Percentiles rank a stretch among this genome's conserved stretches.
Evolutionary conservation across 2,797 vertebrate genomes (phyloP).

Genomic region (Danio albolineatus): DNA sequence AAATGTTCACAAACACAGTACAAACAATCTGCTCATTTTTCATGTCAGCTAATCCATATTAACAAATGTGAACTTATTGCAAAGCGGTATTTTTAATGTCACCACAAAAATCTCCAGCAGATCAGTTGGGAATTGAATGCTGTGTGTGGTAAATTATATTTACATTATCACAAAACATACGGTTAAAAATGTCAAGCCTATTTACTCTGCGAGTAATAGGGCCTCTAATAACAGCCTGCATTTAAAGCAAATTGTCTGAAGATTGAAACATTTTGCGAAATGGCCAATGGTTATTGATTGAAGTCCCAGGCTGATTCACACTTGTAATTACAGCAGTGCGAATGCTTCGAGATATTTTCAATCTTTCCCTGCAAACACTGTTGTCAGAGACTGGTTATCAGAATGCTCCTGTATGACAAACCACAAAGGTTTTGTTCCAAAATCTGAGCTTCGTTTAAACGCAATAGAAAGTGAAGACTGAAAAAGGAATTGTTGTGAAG

Average conservation of each 20-base stretch:
- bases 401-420: background rate
- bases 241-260: slow-evolving; percentile 55
- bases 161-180: slow-evolving; percentile 38
- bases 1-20: too few species aligned
- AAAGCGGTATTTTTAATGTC: slow-evolving; percentile 11
- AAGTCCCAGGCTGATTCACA: slow-evolving; percentile 52
- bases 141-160: slow-evolving; percentile 44
- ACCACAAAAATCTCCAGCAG: slow-evolving; percentile 41
- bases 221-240: slow-evolving; percentile 31
- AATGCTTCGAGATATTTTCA: slow-evolving; percentile 53
- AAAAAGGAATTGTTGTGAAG: background rate
- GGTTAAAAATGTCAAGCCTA: slow-evolving; percentile 47
- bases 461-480: background rate
- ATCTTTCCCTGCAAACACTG: slow-evolving; percentile 53
- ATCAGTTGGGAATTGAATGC: slow-evolving; percentile 27
- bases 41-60: too few species aligned
- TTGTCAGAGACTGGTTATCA: slow-evolving; percentile 40
- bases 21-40: too few species aligned
- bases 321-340: slow-evolving; percentile 55
- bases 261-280: slow-evolving; percentile 58
- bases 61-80: background rate
- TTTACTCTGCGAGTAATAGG: slow-evolving; percentile 42
- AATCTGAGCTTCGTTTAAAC: background rate
- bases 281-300: slow-evolving; percentile 59
- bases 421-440: slow-evolving; percentile 22